phyloP scores from a whole-genome alignment of 1,140 invertebrate species.

The Apis florea region DNA sequence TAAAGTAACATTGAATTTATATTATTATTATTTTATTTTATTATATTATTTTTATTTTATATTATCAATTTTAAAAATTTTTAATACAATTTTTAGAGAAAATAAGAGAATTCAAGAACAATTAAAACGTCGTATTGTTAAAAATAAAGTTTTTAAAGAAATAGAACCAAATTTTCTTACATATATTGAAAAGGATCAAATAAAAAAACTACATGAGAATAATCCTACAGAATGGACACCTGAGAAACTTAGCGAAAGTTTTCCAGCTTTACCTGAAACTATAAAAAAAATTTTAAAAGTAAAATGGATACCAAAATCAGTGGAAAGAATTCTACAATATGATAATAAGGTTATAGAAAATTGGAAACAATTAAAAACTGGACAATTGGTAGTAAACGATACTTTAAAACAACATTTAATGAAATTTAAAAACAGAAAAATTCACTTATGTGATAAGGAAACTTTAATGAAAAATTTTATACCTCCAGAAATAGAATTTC shows the following conservation, averaged over 20 bases:
- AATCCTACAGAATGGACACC: slow-evolving; percentile 88
- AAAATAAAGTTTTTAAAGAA: slow-evolving; percentile 88
- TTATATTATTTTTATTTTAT: not conserved
- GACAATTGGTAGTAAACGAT: slow-evolving; percentile 79
- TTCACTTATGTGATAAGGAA: slow-evolving; percentile 71
- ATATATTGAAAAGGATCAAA: slow-evolving; percentile 91
- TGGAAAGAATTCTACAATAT: slow-evolving; percentile 82
- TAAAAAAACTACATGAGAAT: slow-evolving; percentile 84
- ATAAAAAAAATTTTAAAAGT: slow-evolving; percentile 83
- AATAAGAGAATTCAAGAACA: slow-evolving; percentile 72
- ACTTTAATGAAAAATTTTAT: slow-evolving; percentile 65
- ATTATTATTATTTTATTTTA: too few relatives aligned
- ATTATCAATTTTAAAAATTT: not conserved
- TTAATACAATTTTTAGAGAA: slow-evolving; percentile 66
- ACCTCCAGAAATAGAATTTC: slow-evolving; percentile 57
- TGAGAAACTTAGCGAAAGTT: slow-evolving; percentile 88
- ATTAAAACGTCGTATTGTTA: slow-evolving; percentile 83
- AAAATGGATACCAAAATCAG: slow-evolving; percentile 83
- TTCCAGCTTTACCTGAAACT: slow-evolving; percentile 85
- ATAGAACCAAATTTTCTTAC: slow-evolving; percentile 87
- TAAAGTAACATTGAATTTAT: not conserved
- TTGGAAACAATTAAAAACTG: slow-evolving; percentile 84
- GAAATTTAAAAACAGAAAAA: slow-evolving; percentile 84
- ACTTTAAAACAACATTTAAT: slow-evolving; percentile 82
- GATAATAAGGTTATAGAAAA: slow-evolving; percentile 84